Conservation (phyloP, 1,140 invertebrate species). For the Polypedilum vanderplanki region DNA sequence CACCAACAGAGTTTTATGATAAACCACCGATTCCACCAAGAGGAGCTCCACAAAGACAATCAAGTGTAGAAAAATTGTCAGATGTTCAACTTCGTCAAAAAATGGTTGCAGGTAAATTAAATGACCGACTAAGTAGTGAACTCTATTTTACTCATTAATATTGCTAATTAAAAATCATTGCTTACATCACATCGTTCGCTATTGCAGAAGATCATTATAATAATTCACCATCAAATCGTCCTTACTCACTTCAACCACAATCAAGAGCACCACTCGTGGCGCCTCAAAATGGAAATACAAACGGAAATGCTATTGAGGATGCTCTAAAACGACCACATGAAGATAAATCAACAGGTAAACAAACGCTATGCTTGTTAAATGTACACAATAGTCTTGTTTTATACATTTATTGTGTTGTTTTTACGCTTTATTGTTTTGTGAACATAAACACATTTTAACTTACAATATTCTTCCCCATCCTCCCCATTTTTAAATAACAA, state of each 20-base stretch:
- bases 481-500: no score
- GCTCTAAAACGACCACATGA: not conserved
- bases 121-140: not conserved
- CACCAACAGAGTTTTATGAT: slow-evolving; percentile 44
- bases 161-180: not conserved
- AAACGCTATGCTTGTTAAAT: no score
- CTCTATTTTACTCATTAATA: not conserved
- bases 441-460: not conserved
- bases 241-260: slow-evolving; percentile 33
- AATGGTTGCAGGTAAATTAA: not conserved
- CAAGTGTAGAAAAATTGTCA: slow-evolving; percentile 41
- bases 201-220: slow-evolving; percentile 15
- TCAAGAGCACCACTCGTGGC: slow-evolving; percentile 33
- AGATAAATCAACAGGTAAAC: not conserved
- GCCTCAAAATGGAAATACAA: slow-evolving; percentile 36
- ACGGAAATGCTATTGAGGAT: slow-evolving; percentile 38
- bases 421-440: not conserved
- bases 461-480: not conserved
- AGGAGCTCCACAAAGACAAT: slow-evolving; percentile 45
- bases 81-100: slow-evolving; percentile 34
- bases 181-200: not conserved
- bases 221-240: slow-evolving; percentile 25
- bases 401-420: not conserved
- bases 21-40: slow-evolving; percentile 52
- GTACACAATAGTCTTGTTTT: not conserved